Evolutionary conservation across 1,140 invertebrate genomes (phyloP).

Genomic region (Antheraea mylitta): DNA sequence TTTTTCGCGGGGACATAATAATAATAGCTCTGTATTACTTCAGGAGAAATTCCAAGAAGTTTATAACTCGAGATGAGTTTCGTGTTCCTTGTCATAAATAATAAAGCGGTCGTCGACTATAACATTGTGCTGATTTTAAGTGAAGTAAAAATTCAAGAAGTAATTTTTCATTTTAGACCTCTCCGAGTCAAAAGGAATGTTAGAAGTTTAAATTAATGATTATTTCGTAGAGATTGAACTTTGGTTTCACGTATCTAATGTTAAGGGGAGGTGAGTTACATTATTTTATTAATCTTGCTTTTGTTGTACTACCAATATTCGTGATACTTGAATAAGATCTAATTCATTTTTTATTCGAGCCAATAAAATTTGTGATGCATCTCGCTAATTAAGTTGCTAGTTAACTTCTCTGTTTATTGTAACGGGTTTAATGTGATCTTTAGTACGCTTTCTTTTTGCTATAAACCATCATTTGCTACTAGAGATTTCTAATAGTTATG

Average conservation of each 20-base stretch:
- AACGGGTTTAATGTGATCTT: no score
- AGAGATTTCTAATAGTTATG: no score
- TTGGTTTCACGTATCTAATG: not conserved
- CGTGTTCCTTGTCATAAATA: slow-evolving; percentile 78
- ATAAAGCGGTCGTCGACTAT: slow-evolving; percentile 77
- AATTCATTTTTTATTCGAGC: not conserved
- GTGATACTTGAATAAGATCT: not conserved
- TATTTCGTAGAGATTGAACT: not conserved
- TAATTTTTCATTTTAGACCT: slow-evolving; percentile 66
- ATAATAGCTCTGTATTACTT: slow-evolving; percentile 79
- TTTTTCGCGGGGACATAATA: slow-evolving; percentile 78
- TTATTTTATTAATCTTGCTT: not conserved
- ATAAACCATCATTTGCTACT: no score
- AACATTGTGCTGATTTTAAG: slow-evolving; percentile 76
- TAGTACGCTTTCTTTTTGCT: no score
- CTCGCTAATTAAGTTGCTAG: no score
- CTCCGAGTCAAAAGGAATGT: slow-evolving; percentile 42
- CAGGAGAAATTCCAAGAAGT: slow-evolving; percentile 79
- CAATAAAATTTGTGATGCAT: no score
- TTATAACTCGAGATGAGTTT: slow-evolving; percentile 79
- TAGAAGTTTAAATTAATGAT: slow-evolving; percentile 3
- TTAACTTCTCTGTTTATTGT: no score
- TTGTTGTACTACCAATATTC: not conserved
- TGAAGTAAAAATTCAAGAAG: slow-evolving; percentile 74
- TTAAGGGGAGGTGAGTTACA: not conserved